Conservation (phyloP, 2,797 vertebrate species). For the Crocodylus rhombifer region DNA sequence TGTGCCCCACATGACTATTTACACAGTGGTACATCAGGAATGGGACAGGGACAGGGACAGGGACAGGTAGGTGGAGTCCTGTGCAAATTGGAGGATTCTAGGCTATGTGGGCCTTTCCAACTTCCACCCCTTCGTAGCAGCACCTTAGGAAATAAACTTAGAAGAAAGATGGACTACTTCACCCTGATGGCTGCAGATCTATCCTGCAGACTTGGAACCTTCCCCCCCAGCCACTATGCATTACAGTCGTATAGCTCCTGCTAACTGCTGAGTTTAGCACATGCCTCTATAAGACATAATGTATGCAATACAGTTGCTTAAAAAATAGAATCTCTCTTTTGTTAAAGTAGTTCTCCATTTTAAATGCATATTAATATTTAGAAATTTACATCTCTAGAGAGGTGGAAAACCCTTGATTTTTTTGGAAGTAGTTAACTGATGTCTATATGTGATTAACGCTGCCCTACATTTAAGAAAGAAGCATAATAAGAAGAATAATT, state of each 20-base stretch:
- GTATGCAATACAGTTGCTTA: background rate
- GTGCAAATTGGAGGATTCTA: background rate
- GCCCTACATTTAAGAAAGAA: background rate
- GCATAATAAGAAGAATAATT: no score
- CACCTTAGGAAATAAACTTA: background rate
- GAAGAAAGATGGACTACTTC: background rate
- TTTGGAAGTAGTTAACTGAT: background rate
- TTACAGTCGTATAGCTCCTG: background rate
- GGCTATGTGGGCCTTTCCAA: background rate
- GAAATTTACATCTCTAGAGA: background rate
- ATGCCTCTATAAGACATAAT: background rate
- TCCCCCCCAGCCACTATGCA: background rate
- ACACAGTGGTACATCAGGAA: background rate
- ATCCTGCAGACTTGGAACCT: no score
- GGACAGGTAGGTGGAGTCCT: background rate
- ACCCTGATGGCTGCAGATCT: background rate
- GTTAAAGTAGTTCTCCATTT: background rate
- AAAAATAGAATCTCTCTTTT: background rate
- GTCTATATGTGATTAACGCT: background rate
- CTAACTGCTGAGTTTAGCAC: background rate
- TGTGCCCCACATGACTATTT: background rate
- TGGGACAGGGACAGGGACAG: background rate
- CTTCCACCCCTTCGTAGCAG: background rate
- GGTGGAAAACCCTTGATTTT: background rate
- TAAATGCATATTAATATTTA: background rate